Conservation (phyloP, 1,140 invertebrate species). For the Varroa destructor region DNA sequence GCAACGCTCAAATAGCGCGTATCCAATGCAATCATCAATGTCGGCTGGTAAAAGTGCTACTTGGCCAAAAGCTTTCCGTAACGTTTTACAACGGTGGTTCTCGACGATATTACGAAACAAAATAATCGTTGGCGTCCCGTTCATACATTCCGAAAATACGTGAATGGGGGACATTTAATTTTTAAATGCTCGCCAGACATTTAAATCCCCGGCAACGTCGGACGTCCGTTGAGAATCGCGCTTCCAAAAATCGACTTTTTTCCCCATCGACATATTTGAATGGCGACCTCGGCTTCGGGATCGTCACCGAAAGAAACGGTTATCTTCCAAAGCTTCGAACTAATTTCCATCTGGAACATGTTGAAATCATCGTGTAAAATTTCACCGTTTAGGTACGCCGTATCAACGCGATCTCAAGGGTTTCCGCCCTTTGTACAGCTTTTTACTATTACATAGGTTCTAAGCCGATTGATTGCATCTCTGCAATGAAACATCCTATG, state of each 20-base stretch:
- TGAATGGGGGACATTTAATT: conserved; percentile 28
- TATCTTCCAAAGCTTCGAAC: background rate
- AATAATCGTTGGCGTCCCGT: background rate
- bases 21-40: no score
- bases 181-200: conserved; percentile 20
- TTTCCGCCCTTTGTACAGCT: no score
- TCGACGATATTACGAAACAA: no score
- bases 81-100: no score
- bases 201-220: background rate
- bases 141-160: conserved; percentile 1
- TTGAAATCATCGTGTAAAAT: background rate
- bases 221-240: conserved; percentile 1
- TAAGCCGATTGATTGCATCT: no score
- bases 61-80: no score
- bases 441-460: no score
- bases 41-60: no score
- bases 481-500: no score
- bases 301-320: background rate
- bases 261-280: background rate
- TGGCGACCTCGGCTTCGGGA: background rate
- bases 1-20: no score
- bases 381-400: background rate
- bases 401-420: no score
- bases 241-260: conserved; percentile 17
- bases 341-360: conserved; percentile 16